Conservation (phyloP, 2,888 invertebrate genomes). For the Lasius fuliginosus region DNA sequence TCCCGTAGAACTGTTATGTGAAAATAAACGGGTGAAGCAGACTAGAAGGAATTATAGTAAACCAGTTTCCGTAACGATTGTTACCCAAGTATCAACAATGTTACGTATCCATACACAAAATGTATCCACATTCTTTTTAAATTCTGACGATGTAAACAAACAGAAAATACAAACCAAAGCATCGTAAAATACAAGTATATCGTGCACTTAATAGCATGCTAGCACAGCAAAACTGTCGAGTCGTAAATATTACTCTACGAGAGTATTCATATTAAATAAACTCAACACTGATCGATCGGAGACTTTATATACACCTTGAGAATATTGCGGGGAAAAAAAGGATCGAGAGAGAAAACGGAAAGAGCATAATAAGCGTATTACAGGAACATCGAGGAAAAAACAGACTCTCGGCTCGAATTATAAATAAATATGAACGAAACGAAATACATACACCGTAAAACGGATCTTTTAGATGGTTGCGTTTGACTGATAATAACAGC, state of each 20-base stretch:
- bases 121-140: conserved; percentile 28
- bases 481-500: conserved; percentile 87
- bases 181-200: conserved; percentile 32
- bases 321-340: background rate
- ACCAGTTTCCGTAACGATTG: conserved; percentile 10
- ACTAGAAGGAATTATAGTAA: background rate
- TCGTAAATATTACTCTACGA: conserved; percentile 33
- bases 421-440: conserved; percentile 73
- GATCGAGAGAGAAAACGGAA: conserved; percentile 32
- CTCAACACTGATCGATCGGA: conserved; percentile 27
- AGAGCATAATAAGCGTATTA: conserved; percentile 53
- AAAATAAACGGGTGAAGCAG: conserved; percentile 31
- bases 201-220: conserved; percentile 72
- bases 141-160: conserved; percentile 15
- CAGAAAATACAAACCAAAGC: conserved; percentile 53
- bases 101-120: conserved; percentile 25
- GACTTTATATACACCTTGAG: conserved; percentile 8
- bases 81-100: conserved; percentile 35
- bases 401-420: conserved; percentile 53
- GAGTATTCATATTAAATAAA: conserved; percentile 24
- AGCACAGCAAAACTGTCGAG: conserved; percentile 59
- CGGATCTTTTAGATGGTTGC: conserved; percentile 86
- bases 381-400: conserved; percentile 69
- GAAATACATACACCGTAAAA: conserved; percentile 86
- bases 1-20: conserved; percentile 6